Conservation (phyloP, 1,140 invertebrate genomes). For the Ridgeia piscesae region DNA sequence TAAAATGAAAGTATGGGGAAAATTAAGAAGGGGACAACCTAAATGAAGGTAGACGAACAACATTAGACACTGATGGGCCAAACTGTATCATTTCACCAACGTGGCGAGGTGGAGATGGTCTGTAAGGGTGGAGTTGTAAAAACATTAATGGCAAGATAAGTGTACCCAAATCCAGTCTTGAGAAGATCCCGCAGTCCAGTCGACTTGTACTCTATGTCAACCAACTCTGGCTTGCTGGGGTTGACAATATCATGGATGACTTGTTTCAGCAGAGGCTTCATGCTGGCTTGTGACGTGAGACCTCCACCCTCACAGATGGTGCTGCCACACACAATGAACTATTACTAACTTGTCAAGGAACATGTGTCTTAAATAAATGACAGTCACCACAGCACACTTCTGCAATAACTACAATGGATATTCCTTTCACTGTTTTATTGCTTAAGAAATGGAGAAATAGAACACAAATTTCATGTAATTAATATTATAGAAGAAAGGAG, state of each 20-base stretch:
- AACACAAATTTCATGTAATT: not conserved
- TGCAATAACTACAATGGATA: not conserved
- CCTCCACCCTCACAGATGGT: constrained; percentile 42
- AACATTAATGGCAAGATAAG: constrained; percentile 13
- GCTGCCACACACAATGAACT: constrained; percentile 32
- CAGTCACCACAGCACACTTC: not conserved
- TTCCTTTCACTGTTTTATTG: not conserved
- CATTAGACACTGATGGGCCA: too few relatives aligned
- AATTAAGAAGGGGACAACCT: too few relatives aligned
- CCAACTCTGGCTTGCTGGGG: constrained; percentile 47
- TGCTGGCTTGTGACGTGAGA: constrained; percentile 42
- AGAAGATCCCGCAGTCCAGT: constrained; percentile 55
- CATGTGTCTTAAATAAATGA: not conserved
- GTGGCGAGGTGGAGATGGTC: too few relatives aligned
- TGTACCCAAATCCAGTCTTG: constrained; percentile 59
- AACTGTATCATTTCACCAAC: too few relatives aligned
- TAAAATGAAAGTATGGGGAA: too few relatives aligned
- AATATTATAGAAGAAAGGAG: too few relatives aligned
- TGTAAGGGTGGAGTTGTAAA: too few relatives aligned
- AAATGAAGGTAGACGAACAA: too few relatives aligned
- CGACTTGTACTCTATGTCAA: constrained; percentile 55
- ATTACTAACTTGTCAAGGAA: not conserved
- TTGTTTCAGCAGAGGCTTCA: constrained; percentile 48
- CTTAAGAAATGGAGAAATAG: not conserved
- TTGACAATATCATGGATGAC: constrained; percentile 52